A percentile compares a stretch with the other conserved stretches of the same genome.
These are phyloP conservation scores for Phthorimaea operculella DNA, from an alignment of 1,140 invertebrate species.

Conservation along the genomic window DNA sequence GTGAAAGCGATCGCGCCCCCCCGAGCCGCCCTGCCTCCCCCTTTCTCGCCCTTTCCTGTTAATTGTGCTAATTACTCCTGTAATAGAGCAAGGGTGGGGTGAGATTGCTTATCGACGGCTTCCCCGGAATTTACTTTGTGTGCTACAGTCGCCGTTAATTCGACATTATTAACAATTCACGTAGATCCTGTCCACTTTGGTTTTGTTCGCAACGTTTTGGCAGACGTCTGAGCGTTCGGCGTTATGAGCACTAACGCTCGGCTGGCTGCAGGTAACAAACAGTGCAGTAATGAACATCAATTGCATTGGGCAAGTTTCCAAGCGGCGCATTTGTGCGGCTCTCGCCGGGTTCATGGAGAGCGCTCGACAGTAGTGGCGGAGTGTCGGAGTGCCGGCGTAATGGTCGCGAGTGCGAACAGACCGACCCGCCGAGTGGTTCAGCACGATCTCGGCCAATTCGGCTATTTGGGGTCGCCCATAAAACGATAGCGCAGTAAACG, in stretches of 20 bases:
- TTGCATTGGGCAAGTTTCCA: conserved; percentile 33
- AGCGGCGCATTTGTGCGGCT: conserved; percentile 22
- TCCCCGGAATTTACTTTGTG: conserved; percentile 42
- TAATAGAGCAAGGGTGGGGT: conserved; percentile 51
- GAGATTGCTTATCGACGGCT: conserved; percentile 61
- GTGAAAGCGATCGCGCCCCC: conserved; percentile 51
- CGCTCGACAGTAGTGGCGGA: conserved; percentile 14
- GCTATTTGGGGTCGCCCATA: conserved; percentile 65
- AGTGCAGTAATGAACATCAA: conserved; percentile 28
- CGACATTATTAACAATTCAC: conserved; percentile 17
- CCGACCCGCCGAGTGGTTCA: conserved; percentile 18
- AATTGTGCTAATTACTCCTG: conserved; percentile 66
- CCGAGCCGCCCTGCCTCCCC: conserved; percentile 21
- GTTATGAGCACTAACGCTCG: conserved; percentile 7
- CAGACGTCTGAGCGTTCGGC: not conserved
- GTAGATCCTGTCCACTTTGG: conserved; percentile 17
- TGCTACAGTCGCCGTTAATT: conserved; percentile 32
- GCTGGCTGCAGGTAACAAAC: conserved; percentile 18
- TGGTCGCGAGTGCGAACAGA: conserved; percentile 7
- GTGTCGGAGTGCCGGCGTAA: conserved; percentile 12
- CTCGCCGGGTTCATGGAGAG: conserved; percentile 15
- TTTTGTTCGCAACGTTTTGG: not conserved
- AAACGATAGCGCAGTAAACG: conserved; percentile 64
- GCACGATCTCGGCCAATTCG: conserved; percentile 51
- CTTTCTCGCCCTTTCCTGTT: conserved; percentile 40